Conservation (phyloP, 2,888 invertebrate species). For the Dione vanillae region DNA sequence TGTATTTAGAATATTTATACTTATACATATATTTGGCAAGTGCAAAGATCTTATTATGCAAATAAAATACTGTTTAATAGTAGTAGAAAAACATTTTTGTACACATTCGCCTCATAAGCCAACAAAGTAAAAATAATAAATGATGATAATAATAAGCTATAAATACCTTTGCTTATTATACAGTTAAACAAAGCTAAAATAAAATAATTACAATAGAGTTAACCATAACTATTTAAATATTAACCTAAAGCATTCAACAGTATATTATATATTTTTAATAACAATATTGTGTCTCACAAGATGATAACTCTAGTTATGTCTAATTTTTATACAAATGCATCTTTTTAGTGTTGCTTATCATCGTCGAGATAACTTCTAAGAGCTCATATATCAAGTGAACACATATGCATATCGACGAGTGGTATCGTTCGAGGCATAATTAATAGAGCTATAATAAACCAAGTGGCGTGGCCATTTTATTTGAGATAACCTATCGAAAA, state of each 20-base stretch:
- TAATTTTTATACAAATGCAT: not conserved
- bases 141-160: no score
- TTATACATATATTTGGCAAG: not conserved
- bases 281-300: not conserved
- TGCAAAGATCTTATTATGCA: no score
- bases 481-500: constrained; percentile 64
- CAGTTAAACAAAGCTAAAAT: not conserved
- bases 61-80: no score
- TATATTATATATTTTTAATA: not conserved
- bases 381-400: constrained; percentile 32
- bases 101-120: no score
- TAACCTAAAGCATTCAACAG: not conserved
- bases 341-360: constrained; percentile 16
- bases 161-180: not conserved
- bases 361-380: constrained; percentile 29
- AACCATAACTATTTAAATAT: not conserved
- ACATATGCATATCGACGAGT: constrained; percentile 29
- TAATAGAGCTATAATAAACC: constrained; percentile 31
- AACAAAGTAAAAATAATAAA: not conserved
- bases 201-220: not conserved
- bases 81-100: no score
- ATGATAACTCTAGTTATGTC: not conserved
- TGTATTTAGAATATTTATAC: constrained; percentile 8
- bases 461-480: constrained; percentile 42
- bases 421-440: constrained; percentile 37